These are phyloP conservation scores for Bombycilla garrulus DNA, from an alignment of 2,113 vertebrate genomes.

Conservation along the genomic window DNA sequence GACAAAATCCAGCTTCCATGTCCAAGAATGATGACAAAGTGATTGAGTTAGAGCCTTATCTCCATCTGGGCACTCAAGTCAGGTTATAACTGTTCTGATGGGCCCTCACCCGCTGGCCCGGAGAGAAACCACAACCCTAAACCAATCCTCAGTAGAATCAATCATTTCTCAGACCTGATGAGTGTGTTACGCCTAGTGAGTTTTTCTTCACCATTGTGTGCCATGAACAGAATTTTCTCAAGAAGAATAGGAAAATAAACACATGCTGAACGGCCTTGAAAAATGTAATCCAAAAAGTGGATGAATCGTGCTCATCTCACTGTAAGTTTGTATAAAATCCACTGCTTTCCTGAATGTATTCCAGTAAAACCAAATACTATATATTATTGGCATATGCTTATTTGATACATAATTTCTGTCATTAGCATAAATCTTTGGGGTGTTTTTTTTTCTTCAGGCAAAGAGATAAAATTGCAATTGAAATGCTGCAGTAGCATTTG, in stretches of 20 bases:
- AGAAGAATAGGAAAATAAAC: not conserved
- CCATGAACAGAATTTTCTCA: not conserved
- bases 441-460: not conserved
- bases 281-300: not conserved
- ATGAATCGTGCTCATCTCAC: not conserved
- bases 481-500: not conserved
- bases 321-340: not conserved
- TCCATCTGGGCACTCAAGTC: not conserved
- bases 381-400: not conserved
- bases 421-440: not conserved
- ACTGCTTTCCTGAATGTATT: not conserved
- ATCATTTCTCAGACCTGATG: not conserved
- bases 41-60: not conserved
- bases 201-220: not conserved
- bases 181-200: not conserved
- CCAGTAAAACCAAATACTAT: not conserved
- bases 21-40: not conserved
- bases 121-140: not conserved
- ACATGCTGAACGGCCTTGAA: not conserved
- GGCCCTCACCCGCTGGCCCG: rapidly evolving
- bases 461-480: not conserved
- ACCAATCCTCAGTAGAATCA: not conserved
- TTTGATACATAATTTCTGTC: not conserved
- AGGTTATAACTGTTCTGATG: not conserved
- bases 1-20: not conserved